A percentile compares a stretch with the other conserved stretches of the same genome.
Conservation (phyloP, 1,140 invertebrate species). For the Papilio xuthus region DNA sequence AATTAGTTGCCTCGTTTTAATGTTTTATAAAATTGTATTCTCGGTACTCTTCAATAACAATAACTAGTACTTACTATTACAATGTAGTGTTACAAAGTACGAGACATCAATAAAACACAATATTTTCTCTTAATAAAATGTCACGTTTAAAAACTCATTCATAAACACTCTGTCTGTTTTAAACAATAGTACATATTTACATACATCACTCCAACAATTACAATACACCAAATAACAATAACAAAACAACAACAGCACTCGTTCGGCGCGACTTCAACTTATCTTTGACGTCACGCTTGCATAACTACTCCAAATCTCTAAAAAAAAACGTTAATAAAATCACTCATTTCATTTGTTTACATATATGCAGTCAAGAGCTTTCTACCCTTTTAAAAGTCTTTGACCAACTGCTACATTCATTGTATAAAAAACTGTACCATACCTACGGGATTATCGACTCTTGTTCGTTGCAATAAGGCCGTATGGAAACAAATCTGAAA, state of each 20-base stretch:
- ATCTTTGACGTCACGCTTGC: slow-evolving; percentile 46
- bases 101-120: neutral
- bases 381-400: slow-evolving; percentile 43
- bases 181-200: slow-evolving; percentile 33
- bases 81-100: neutral
- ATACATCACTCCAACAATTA: slow-evolving; percentile 38
- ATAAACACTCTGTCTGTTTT: neutral
- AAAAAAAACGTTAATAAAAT: slow-evolving; percentile 45
- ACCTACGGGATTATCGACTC: slow-evolving; percentile 23
- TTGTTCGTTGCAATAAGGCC: slow-evolving; percentile 29
- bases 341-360: slow-evolving; percentile 48
- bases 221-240: slow-evolving; percentile 44
- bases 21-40: neutral
- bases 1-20: neutral
- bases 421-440: neutral
- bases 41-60: neutral
- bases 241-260: slow-evolving; percentile 49
- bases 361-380: slow-evolving; percentile 48
- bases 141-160: neutral
- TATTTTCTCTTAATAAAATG: neutral
- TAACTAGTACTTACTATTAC: neutral
- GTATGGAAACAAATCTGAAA: slow-evolving; percentile 33
- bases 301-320: slow-evolving; percentile 46
- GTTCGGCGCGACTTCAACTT: slow-evolving; percentile 45
- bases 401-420: slow-evolving; percentile 37